A percentile compares a stretch with the other conserved stretches of the same genome.
phyloP scores from a whole-genome alignment of 2,888 invertebrate genomes.

The Priocnemis perturbator region DNA sequence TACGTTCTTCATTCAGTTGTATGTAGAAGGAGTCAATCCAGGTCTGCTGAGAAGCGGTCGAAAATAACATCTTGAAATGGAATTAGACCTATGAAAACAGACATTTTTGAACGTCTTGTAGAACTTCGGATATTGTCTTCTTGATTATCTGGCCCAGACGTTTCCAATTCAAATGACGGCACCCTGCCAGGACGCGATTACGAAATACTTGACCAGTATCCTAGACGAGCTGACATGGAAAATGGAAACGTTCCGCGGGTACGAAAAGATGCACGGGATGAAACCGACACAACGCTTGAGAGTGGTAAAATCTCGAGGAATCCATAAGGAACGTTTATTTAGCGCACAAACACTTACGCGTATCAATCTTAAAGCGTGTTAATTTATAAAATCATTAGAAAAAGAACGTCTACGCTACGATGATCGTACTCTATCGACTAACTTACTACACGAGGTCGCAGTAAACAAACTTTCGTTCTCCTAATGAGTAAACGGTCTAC shows the following conservation, averaged over 20 bases:
- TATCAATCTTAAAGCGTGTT: not conserved
- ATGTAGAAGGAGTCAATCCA: not conserved
- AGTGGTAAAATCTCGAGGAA: conserved; percentile 21
- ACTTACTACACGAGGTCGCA: no score
- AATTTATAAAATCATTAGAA: conserved; percentile 9
- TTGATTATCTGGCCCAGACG: conserved; percentile 50
- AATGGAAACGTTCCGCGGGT: conserved; percentile 54
- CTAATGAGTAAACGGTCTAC: no score
- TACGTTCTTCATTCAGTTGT: conserved; percentile 33
- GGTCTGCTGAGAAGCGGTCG: not conserved
- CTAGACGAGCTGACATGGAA: conserved; percentile 45
- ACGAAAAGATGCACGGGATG: conserved; percentile 34
- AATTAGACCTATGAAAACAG: conserved; percentile 6
- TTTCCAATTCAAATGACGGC: conserved; percentile 50
- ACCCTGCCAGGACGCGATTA: conserved; percentile 41
- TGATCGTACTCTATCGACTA: no score
- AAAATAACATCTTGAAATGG: not conserved
- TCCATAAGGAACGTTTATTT: conserved; percentile 17
- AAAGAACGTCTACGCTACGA: not conserved
- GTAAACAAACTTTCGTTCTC: no score
- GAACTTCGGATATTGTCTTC: conserved; percentile 52
- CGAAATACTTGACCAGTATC: conserved; percentile 55
- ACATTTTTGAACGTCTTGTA: conserved; percentile 19
- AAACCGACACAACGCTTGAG: not conserved
- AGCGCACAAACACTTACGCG: not conserved